Evolutionary conservation across 2,113 vertebrate species (phyloP), one percentile per base, ranked within the genome.

Genomic region (Nipponia nippon): DNA sequence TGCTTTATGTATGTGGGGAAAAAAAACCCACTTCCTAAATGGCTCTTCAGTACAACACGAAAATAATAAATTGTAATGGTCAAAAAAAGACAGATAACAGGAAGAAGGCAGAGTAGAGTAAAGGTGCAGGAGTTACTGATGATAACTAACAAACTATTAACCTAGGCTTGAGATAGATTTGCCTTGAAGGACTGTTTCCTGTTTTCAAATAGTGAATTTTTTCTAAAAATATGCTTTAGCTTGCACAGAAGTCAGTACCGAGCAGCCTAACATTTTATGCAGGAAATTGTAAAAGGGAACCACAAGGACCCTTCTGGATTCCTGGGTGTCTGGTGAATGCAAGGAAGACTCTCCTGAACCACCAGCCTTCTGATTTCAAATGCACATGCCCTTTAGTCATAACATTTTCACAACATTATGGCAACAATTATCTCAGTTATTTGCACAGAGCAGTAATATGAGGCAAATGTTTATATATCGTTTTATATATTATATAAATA

Each of bases 1-100:
- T 26, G 34, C 22, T 72, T n/a, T 42, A 86, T 2, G 1, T 27
- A 49, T 7, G 7, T 0, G 3, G 69, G 11, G 12, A 27, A 67
- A 83, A 92, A 47, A 21, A 1, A 1, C 0, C 6, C 1, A 0
- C 40, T 84, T 65, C 7, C 78, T 83, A 40, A 66, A 81, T 10
- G 65, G 63, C 16, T 86, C 44, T 80, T 69, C 7, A 29, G 30
- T n/a, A 36, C 20, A 94, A 67, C 7, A 62, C 4, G 8, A 76
- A 89, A 80, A 82, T 14, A 76, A 7, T 38, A 29, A 67, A 53
- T 9, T 40, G 17, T 19, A 73, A 38, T 11, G 6, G 30, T 36
- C 55, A 66, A 36, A 80, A 89, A 66, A 76, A 8, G 6, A 13
- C 11, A 56, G 6, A 19, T 1, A 11, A 62, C 21, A 83, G 29